Conservation (phyloP, 2,888 invertebrate genomes). For the Polydrusus tereticollis region DNA sequence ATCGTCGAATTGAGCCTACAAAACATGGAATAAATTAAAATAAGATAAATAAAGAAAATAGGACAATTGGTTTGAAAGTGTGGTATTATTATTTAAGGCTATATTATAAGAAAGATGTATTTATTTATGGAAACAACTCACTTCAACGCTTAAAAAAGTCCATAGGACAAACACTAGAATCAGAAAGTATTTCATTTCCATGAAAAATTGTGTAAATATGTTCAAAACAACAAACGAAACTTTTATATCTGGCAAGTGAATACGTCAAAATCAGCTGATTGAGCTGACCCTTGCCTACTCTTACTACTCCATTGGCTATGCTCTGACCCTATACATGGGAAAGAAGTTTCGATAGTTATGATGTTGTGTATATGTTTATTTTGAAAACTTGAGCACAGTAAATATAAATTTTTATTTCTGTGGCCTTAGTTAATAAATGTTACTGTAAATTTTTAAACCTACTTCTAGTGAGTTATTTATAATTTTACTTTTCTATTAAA, state of each 20-base stretch:
- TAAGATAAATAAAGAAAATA: background rate
- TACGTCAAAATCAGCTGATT: background rate
- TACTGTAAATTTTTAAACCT: no score
- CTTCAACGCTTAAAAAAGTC: background rate
- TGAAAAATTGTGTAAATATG: background rate
- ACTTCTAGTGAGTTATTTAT: no score
- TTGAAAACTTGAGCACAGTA: no score
- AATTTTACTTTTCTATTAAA: no score
- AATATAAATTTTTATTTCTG: no score
- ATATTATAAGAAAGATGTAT: background rate
- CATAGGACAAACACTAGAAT: background rate
- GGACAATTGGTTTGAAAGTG: background rate
- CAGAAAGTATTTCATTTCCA: conserved; percentile 5
- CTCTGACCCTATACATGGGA: background rate
- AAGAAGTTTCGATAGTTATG: background rate
- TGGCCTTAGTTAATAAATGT: no score
- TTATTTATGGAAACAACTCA: background rate
- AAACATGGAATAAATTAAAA: conserved; percentile 44
- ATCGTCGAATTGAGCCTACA: conserved; percentile 82
- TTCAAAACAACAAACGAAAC: background rate
- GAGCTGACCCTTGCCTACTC: no score
- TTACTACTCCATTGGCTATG: no score
- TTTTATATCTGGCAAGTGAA: background rate
- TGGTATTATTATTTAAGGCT: background rate
- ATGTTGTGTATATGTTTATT: no score